phyloP scores from a whole-genome alignment of 2,113 vertebrate genomes.

The Kobus ellipsiprymnus region DNA sequence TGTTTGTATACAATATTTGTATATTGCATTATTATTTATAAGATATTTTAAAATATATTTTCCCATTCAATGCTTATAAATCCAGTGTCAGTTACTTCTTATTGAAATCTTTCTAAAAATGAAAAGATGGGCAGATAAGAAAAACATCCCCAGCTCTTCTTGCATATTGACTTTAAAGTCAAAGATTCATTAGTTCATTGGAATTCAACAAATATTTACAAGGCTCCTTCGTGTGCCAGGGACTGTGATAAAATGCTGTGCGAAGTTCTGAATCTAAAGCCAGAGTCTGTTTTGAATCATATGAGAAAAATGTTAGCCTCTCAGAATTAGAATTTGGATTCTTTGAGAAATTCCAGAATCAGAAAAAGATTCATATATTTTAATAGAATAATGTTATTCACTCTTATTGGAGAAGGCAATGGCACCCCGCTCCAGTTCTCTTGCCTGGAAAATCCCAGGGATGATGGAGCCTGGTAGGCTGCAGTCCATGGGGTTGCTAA shows the following conservation, averaged over 20 bases:
- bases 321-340: neutral
- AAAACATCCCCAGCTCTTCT: neutral
- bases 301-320: neutral
- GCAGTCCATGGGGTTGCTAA: no score
- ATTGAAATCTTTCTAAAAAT: neutral
- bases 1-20: neutral
- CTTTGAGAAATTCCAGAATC: neutral
- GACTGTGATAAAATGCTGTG: neutral
- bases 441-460: no score
- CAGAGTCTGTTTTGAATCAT: neutral
- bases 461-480: no score
- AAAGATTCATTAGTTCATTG: neutral
- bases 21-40: neutral
- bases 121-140: neutral
- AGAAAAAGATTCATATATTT: neutral
- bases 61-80: neutral
- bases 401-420: neutral
- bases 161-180: neutral
- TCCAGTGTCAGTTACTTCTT: neutral
- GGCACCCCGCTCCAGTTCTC: no score
- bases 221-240: neutral
- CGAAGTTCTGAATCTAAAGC: neutral
- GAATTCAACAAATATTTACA: neutral
- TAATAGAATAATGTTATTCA: neutral
- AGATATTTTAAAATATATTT: neutral